Percentiles rank a stretch among this genome's conserved stretches.
phyloP scores from a whole-genome alignment of 2,888 invertebrate genomes.

The Ichneumoninae sp. region DNA sequence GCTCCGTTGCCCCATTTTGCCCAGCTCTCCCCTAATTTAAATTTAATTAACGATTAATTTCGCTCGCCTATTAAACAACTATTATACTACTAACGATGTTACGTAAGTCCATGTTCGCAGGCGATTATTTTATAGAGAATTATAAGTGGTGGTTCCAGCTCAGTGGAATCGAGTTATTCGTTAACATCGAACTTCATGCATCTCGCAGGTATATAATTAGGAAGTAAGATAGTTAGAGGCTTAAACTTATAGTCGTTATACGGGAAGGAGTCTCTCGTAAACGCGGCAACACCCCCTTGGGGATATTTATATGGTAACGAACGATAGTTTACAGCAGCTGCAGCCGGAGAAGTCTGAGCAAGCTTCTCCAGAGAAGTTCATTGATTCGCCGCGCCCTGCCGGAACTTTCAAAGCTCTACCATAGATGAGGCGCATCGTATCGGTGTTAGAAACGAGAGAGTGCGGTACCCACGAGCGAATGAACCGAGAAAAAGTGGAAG shows the following conservation, averaged over 20 bases:
- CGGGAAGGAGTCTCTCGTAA: conserved; percentile 70
- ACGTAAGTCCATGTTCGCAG: no score
- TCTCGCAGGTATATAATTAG: conserved; percentile 54
- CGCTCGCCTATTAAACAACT: no score
- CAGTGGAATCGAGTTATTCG: conserved; percentile 45
- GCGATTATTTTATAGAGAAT: neutral
- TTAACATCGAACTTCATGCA: conserved; percentile 35
- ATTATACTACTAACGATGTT: no score
- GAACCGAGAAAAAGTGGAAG: neutral
- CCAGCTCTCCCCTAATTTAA: no score
- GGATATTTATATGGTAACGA: conserved; percentile 53
- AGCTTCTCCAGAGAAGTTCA: conserved; percentile 46
- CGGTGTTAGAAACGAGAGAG: neutral
- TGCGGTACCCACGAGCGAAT: neutral
- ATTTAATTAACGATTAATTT: no score
- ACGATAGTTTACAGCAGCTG: conserved; percentile 64
- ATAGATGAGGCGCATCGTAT: neutral
- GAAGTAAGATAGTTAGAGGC: conserved; percentile 40
- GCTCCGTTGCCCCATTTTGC: no score
- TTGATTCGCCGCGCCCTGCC: conserved; percentile 48
- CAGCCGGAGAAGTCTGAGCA: neutral
- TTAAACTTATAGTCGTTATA: conserved; percentile 67
- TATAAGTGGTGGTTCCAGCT: neutral
- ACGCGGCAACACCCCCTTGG: conserved; percentile 68
- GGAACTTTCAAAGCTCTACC: conserved; percentile 35